Percentiles rank a stretch among this genome's conserved stretches.
Evolutionary conservation across 2,797 vertebrate species (phyloP).

Genomic region (Benthosema pterotum): DNA sequence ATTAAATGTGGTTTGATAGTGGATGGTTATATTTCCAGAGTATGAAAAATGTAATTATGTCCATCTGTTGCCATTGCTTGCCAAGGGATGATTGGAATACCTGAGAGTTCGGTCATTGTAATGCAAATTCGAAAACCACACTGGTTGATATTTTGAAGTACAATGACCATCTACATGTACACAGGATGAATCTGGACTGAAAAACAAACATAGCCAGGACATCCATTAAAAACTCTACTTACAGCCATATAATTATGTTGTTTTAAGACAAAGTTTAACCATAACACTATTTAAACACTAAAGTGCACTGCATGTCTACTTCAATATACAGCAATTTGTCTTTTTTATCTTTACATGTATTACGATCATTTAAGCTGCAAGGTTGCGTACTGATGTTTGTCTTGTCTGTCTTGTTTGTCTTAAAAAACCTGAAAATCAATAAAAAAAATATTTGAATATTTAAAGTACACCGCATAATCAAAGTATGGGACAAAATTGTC

Average conservation of each 20-base stretch:
- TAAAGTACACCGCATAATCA: background rate
- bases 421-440: no score
- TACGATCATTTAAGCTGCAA: no score
- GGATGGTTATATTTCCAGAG: slow-evolving; percentile 59
- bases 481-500: no score
- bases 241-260: slow-evolving; percentile 6
- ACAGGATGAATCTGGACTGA: slow-evolving; percentile 6
- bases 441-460: no score
- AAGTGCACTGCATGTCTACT: background rate
- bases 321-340: no score
- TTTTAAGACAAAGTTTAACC: slow-evolving; percentile 3
- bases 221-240: slow-evolving; percentile 11
- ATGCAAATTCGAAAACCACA: slow-evolving; percentile 47
- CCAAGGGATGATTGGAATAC: slow-evolving; percentile 33
- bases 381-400: no score
- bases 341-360: no score
- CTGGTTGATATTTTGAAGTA: slow-evolving; percentile 12
- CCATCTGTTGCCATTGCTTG: slow-evolving; percentile 32
- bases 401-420: no score
- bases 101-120: slow-evolving; percentile 29
- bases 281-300: slow-evolving; percentile 2
- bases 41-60: slow-evolving; percentile 56
- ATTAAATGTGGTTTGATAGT: slow-evolving; percentile 50
- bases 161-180: slow-evolving; percentile 18
- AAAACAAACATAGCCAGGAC: slow-evolving; percentile 18